Evolutionary conservation across 2,797 vertebrate genomes (phyloP).

Genomic region (Hippopotamyrus pictus): DNA sequence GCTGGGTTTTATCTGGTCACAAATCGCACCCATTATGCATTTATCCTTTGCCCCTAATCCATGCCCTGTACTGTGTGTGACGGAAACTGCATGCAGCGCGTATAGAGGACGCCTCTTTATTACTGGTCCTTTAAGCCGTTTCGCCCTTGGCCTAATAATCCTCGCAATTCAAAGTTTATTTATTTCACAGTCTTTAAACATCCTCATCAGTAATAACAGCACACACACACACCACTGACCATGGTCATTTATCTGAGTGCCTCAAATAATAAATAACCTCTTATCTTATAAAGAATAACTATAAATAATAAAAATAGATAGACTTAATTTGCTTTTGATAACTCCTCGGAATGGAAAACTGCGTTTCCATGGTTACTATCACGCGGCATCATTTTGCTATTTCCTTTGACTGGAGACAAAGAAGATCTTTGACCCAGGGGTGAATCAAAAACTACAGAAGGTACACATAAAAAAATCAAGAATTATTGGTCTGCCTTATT

Average conservation of each 20-base stretch:
- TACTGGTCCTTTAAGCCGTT: not conserved
- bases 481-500: not conserved
- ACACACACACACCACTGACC: not conserved
- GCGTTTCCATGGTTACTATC: constrained; percentile 53
- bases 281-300: constrained; percentile 17
- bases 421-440: constrained; percentile 24
- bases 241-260: not conserved
- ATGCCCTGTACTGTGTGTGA: not conserved
- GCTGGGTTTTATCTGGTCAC: not conserved
- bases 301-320: constrained; percentile 13
- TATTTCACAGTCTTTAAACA: not conserved
- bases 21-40: not conserved
- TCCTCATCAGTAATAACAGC: not conserved
- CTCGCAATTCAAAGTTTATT: not conserved
- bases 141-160: not conserved
- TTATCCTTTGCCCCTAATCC: not conserved
- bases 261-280: not conserved
- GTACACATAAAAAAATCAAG: constrained; percentile 16
- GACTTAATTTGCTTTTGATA: constrained; percentile 44
- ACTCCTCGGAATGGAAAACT: constrained; percentile 9
- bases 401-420: constrained; percentile 32
- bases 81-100: not conserved
- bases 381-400: constrained; percentile 24
- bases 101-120: not conserved
- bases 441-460: constrained; percentile 19